Conservation (phyloP, 2,888 invertebrate species). For the Drosophila meridiana region DNA sequence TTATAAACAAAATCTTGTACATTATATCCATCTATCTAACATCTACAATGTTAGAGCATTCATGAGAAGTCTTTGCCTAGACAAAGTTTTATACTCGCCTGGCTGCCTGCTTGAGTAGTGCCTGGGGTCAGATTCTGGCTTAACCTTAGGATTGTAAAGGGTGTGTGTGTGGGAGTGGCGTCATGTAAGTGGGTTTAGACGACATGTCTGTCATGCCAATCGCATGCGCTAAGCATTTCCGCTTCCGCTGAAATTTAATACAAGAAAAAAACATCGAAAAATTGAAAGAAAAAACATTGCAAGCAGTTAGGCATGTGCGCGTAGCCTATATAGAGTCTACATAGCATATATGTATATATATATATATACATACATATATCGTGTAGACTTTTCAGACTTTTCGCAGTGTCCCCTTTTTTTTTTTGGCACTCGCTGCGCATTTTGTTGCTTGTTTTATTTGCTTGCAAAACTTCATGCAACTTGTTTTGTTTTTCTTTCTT, state of each 20-base stretch:
- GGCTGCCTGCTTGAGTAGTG: background rate
- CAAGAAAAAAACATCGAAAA: background rate
- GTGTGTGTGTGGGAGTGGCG: background rate
- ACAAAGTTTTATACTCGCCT: background rate
- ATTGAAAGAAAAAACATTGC: conserved; percentile 2
- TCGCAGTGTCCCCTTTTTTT: conserved; percentile 52
- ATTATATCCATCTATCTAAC: background rate
- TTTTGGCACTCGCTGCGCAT: conserved; percentile 30
- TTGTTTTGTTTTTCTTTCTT: conserved; percentile 8
- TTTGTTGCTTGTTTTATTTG: conserved; percentile 24
- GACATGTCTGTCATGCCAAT: conserved; percentile 43
- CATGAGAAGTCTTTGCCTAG: background rate
- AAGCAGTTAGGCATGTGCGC: conserved; percentile 18
- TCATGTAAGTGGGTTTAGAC: conserved; percentile 8
- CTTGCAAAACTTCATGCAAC: conserved; percentile 45
- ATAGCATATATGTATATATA: background rate
- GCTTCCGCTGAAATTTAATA: conserved; percentile 62
- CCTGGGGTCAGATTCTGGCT: conserved; percentile 32
- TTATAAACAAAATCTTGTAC: background rate
- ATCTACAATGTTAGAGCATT: conserved; percentile 4
- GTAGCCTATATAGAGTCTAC: conserved; percentile 2
- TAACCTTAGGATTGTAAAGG: background rate
- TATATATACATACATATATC: background rate
- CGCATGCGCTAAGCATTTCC: conserved; percentile 42
- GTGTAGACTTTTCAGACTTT: background rate